Base-by-base conservation (phyloP, 1,140 invertebrate genomes). In the Drosophila murphyi region DNA sequence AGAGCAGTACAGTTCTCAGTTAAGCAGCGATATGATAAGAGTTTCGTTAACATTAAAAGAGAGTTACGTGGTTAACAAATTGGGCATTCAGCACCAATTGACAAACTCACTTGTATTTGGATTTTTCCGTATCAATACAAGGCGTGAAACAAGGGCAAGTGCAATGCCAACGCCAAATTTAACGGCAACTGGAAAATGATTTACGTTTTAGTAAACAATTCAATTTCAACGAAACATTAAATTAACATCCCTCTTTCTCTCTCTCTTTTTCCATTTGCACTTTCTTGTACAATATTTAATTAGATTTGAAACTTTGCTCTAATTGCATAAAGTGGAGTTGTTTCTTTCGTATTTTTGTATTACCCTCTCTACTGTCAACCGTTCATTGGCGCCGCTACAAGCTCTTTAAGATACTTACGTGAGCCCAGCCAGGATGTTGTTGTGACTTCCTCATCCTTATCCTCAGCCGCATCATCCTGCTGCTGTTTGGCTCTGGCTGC, bases 151-250 rank as follows among this genome's bases (percentile, higher is more conserved):
- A 83, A 96, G 93, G 90, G 96, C 94, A 92, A 97, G 94, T 75
- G 96, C 95, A 89, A 96, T 94, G 80, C 96, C 96, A 92, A 96
- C 95, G 89, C 94, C 94, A 93, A 96, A 94, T 94, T 96, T 96
- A 93, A 96, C 94, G 92, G 95, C 95, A 94, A 96, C 96, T 97
- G 95, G 82, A 96, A 90, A 92, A 92, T 92, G 87, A 87, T 70
- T 82, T 80, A 85, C 67, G 63, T 63, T 90, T 82, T 80, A 87
- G 79, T 87, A 74, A 60, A 76, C 56, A 80, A 79, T 64, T 68
- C 48, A 50, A 65, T 68, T 62, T 51, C 48, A 73, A 73, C 64
- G 34, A 37, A 73, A 73, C 67, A 10, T 43, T 62, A 50, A 37
- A 63, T 62, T n/a, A 45, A 37, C 12, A 76, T 62, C 48, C 12